phyloP scores from a whole-genome alignment of 2,113 vertebrate genomes.

The Gobiocypris rarus region DNA sequence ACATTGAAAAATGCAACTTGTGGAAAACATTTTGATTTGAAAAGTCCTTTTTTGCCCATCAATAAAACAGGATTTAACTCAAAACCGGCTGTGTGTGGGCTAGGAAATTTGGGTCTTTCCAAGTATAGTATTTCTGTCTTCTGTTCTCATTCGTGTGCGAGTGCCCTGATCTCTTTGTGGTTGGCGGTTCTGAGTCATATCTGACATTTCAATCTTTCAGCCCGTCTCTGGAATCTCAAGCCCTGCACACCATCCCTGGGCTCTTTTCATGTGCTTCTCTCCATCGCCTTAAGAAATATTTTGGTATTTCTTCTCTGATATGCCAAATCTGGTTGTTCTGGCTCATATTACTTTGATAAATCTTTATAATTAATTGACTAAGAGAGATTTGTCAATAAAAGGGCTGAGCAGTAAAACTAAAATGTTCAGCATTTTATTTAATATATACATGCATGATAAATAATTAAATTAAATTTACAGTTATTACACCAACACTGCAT shows the following conservation, averaged over 20 bases:
- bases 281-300: not conserved
- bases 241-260: constrained; percentile 43
- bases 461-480: too few relatives aligned
- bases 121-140: constrained; percentile 8
- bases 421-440: too few relatives aligned
- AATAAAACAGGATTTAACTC: constrained; percentile 20
- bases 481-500: too few relatives aligned
- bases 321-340: not conserved
- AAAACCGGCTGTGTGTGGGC: constrained; percentile 17
- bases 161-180: constrained; percentile 39
- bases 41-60: constrained; percentile 2
- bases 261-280: constrained; percentile 24
- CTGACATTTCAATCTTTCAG: constrained; percentile 58
- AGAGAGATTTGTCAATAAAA: not conserved
- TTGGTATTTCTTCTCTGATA: constrained; percentile 2
- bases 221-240: constrained; percentile 40
- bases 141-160: constrained; percentile 15
- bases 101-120: constrained; percentile 9
- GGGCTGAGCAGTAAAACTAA: not conserved
- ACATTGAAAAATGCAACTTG: not conserved
- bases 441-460: too few relatives aligned
- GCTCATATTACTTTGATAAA: not conserved
- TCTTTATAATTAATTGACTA: not conserved
- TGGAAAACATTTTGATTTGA: constrained; percentile 14
- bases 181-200: constrained; percentile 51